A percentile compares a stretch with the other conserved stretches of the same genome.
These are phyloP conservation scores for Thripadectes ignobilis DNA, from an alignment of 2,797 vertebrate genomes.

Conservation along the genomic window DNA sequence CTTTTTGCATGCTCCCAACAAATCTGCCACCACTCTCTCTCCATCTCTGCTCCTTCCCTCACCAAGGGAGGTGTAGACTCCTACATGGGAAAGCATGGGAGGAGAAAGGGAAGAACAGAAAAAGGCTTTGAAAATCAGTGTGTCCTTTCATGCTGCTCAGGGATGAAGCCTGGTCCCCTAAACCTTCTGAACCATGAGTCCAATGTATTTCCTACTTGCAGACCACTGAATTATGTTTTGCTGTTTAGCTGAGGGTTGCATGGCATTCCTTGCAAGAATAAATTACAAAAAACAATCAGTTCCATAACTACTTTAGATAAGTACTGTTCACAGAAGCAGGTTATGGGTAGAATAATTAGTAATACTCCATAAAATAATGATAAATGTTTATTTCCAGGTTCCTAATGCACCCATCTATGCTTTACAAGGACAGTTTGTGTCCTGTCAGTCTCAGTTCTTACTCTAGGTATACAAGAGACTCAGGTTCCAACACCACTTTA, in stretches of 20 bases:
- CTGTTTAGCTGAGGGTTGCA: background rate
- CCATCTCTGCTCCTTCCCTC: background rate
- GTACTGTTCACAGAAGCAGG: background rate
- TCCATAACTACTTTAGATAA: background rate
- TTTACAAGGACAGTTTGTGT: background rate
- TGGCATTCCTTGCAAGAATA: background rate
- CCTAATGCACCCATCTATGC: background rate
- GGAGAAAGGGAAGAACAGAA: background rate
- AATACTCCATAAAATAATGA: background rate
- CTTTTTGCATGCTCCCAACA: background rate
- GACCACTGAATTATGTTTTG: background rate
- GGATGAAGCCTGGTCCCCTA: background rate
- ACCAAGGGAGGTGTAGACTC: background rate
- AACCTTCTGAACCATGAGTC: background rate
- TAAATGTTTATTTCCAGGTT: background rate
- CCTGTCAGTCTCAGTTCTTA: background rate
- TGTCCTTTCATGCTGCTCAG: background rate
- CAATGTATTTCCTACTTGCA: background rate
- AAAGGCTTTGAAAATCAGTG: background rate
- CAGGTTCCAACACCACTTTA: background rate
- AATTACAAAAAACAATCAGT: background rate
- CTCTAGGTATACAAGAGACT: background rate
- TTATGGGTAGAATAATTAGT: background rate
- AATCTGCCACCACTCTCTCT: background rate
- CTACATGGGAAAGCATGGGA: background rate